These are phyloP conservation scores for Hydropsyche betteni DNA, from an alignment of 2,888 invertebrate genomes.

Conservation along the genomic window DNA sequence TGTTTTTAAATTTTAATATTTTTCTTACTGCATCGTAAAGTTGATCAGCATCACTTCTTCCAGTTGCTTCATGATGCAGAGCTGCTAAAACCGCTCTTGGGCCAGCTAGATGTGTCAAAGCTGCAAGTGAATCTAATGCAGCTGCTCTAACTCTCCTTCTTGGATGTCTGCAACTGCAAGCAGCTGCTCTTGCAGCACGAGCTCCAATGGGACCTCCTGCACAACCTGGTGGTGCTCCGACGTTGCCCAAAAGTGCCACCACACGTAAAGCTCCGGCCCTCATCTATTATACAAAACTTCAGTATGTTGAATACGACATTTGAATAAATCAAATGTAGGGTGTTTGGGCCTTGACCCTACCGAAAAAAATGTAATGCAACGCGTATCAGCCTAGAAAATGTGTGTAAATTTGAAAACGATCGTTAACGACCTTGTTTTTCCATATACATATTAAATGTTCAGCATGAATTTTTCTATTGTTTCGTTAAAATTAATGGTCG, in stretches of 20 bases:
- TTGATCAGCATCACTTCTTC: constrained; percentile 65
- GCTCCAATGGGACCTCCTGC: constrained; percentile 75
- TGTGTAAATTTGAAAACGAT: constrained; percentile 9
- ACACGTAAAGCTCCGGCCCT: constrained; percentile 63
- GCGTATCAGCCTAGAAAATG: not conserved
- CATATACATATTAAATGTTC: not conserved
- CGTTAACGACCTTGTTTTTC: not conserved
- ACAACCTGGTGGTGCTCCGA: constrained; percentile 58
- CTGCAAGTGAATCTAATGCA: constrained; percentile 81
- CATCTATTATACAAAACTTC: constrained; percentile 35
- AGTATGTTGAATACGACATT: not conserved
- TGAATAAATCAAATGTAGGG: not conserved
- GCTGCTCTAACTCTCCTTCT: constrained; percentile 81
- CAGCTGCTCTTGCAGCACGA: constrained; percentile 80
- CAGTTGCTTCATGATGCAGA: constrained; percentile 67
- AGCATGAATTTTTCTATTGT: too few relatives aligned
- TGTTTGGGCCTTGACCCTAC: not conserved
- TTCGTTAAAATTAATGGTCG: too few relatives aligned
- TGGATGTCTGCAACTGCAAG: constrained; percentile 65
- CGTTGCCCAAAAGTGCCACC: constrained; percentile 54
- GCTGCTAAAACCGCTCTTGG: constrained; percentile 71
- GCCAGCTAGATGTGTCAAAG: constrained; percentile 77
- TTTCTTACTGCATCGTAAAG: constrained; percentile 53
- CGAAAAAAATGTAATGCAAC: constrained; percentile 11
- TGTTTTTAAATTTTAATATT: too few relatives aligned